Conservation (phyloP, 2,888 invertebrate genomes). For the Hypsopygia costalis region DNA sequence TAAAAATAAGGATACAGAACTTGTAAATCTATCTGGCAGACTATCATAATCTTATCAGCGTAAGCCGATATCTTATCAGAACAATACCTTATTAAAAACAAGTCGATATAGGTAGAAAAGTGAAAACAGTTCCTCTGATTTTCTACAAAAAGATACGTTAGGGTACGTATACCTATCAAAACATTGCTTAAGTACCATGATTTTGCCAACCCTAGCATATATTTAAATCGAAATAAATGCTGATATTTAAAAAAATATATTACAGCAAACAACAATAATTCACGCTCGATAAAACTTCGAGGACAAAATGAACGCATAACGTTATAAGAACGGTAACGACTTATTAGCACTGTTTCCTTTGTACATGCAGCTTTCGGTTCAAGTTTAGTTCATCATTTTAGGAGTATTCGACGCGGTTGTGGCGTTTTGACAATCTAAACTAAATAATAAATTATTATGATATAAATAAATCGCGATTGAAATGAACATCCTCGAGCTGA, state of each 20-base stretch:
- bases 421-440: constrained; percentile 42
- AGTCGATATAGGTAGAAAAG: too few relatives aligned
- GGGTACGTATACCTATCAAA: not conserved
- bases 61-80: too few relatives aligned
- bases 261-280: constrained; percentile 8
- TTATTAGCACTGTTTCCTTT: constrained; percentile 40
- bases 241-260: constrained; percentile 28
- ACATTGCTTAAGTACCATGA: constrained; percentile 48
- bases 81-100: too few relatives aligned
- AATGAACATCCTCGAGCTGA: constrained; percentile 34
- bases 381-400: constrained; percentile 12
- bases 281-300: constrained; percentile 13
- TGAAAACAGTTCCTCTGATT: too few relatives aligned
- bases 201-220: constrained; percentile 45
- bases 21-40: not conserved
- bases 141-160: too few relatives aligned
- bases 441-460: constrained; percentile 49
- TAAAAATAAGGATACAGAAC: not conserved
- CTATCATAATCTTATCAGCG: too few relatives aligned
- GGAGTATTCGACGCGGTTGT: constrained; percentile 34
- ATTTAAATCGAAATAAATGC: constrained; percentile 59
- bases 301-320: constrained; percentile 14
- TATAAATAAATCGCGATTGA: constrained; percentile 53
- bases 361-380: constrained; percentile 29
- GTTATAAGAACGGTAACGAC: constrained; percentile 31